A percentile compares a stretch with the other conserved stretches of the same genome.
These are phyloP conservation scores for Creontiades dilutus DNA, from an alignment of 2,888 invertebrate species.

Conservation along the genomic window DNA sequence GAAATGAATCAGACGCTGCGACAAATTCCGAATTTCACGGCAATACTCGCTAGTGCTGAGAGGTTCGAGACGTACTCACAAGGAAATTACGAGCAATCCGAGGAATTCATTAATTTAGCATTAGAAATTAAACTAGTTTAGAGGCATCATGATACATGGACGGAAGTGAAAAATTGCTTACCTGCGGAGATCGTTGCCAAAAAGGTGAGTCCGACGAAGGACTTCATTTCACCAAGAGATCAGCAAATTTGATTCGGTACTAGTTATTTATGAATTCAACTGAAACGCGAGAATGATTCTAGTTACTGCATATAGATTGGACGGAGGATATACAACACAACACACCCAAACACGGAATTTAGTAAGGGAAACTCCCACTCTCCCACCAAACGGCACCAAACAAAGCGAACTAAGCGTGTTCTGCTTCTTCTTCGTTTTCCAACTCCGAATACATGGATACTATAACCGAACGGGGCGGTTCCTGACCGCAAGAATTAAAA, in stretches of 20 bases:
- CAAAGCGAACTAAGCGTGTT: conserved; percentile 19
- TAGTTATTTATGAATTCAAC: not conserved
- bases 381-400: conserved; percentile 13
- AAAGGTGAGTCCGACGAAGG: not conserved
- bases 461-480: not conserved
- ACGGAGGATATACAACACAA: not conserved
- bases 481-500: too few species aligned
- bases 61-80: not conserved
- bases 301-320: too few species aligned
- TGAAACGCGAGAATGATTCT: not conserved
- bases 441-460: not conserved
- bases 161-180: not conserved
- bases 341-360: conserved; percentile 47
- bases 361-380: conserved; percentile 39
- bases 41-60: not conserved
- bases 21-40: conserved; percentile 14
- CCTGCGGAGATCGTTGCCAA: not conserved
- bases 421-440: not conserved
- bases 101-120: too few species aligned
- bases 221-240: not conserved
- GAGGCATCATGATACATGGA: not conserved
- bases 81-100: too few species aligned
- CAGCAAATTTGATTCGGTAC: not conserved
- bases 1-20: not conserved
- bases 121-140: too few species aligned